Percentiles rank a stretch among this genome's conserved stretches.
Evolutionary conservation across 2,888 invertebrate genomes (phyloP).

Genomic region (Alentia gelatinosa): DNA sequence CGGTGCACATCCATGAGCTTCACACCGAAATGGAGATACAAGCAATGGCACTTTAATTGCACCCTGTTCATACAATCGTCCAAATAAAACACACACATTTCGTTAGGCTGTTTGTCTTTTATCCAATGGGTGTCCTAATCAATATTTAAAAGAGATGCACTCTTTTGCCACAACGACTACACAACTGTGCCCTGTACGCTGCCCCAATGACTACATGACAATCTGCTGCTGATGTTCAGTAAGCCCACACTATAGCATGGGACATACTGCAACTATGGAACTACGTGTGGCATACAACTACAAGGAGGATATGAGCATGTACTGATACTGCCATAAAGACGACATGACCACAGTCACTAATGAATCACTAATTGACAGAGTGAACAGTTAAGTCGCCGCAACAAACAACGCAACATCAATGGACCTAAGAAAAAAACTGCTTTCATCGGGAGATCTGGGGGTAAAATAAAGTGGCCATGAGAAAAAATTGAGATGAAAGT

Average conservation of each 20-base stretch:
- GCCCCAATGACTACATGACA: not conserved
- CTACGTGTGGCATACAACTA: no score
- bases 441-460: not conserved
- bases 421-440: not conserved
- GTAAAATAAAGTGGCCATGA: not conserved
- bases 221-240: no score
- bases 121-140: no score
- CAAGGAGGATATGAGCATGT: no score
- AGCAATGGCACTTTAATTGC: not conserved
- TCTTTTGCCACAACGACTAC: no score
- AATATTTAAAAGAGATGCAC: no score
- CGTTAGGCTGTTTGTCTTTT: no score
- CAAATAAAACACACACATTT: no score
- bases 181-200: not conserved
- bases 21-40: not conserved
- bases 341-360: not conserved
- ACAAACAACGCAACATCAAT: not conserved
- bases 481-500: not conserved
- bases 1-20: no score
- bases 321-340: no score
- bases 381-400: not conserved
- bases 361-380: not conserved
- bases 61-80: not conserved
- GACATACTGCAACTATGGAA: no score
- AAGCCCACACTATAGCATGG: no score